phyloP scores from a whole-genome alignment of 2,113 vertebrate species.

The Aphyosemion australe region DNA sequence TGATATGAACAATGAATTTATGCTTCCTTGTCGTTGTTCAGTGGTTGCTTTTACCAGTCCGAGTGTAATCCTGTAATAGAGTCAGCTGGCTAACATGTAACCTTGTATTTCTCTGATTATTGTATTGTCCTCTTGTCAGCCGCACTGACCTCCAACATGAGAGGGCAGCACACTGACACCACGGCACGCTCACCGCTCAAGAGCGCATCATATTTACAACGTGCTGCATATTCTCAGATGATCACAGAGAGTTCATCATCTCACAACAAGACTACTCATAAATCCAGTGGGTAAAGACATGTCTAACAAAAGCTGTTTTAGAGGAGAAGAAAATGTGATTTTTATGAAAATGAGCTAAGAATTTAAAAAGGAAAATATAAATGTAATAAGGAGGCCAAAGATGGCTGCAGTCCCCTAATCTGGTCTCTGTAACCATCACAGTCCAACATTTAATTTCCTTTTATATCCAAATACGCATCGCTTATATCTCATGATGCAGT shows the following conservation, averaged over 20 bases:
- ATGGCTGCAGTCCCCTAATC: too few species aligned
- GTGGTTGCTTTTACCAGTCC: slow-evolving; percentile 50
- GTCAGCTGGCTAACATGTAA: neutral
- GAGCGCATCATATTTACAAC: slow-evolving; percentile 68
- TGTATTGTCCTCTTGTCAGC: slow-evolving; percentile 55
- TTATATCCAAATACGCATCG: too few species aligned
- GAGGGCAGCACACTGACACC: slow-evolving; percentile 49
- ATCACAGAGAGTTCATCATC: too few species aligned
- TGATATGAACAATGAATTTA: neutral
- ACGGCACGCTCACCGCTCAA: slow-evolving; percentile 38
- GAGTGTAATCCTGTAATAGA: slow-evolving; percentile 52
- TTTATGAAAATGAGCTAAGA: too few species aligned
- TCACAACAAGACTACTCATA: too few species aligned
- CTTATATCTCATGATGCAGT: too few species aligned
- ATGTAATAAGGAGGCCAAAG: too few species aligned
- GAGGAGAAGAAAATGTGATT: too few species aligned
- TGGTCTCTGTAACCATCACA: too few species aligned
- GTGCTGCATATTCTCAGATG: slow-evolving; percentile 54
- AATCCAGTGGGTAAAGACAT: too few species aligned
- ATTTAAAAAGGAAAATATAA: too few species aligned
- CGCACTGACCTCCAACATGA: slow-evolving; percentile 69
- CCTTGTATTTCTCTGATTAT: slow-evolving; percentile 47
- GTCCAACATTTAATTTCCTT: too few species aligned
- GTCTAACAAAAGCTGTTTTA: neutral
- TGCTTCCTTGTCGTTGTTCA: slow-evolving; percentile 27